phyloP scores from a whole-genome alignment of 2,797 vertebrate species.

The Eleutherodactylus coqui region DNA sequence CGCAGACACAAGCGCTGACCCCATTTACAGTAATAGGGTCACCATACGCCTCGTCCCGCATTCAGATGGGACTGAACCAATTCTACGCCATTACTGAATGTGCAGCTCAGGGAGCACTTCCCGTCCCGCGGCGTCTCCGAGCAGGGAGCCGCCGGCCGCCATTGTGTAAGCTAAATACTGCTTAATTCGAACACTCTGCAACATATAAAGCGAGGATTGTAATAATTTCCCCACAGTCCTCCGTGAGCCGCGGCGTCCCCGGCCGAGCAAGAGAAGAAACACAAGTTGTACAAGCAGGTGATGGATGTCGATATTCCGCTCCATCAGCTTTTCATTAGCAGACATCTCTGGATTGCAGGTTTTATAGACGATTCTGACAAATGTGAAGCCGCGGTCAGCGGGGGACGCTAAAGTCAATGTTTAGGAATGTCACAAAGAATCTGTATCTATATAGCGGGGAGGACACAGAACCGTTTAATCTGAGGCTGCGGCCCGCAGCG shows the following conservation, averaged over 20 bases:
- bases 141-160: not conserved
- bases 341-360: not conserved
- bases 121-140: not conserved
- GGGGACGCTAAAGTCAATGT: not conserved
- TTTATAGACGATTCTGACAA: conserved; percentile 6
- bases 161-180: not conserved
- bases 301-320: conserved; percentile 40
- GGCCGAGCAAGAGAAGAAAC: not conserved
- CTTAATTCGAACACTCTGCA: not conserved
- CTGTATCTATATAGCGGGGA: not conserved
- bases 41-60: no score
- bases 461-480: not conserved
- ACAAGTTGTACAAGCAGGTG: conserved; percentile 31
- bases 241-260: not conserved
- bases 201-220: not conserved
- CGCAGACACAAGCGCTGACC: not conserved
- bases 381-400: not conserved
- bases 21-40: conserved; percentile 2
- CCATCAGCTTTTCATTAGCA: conserved; percentile 45
- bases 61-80: not conserved
- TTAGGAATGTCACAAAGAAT: not conserved
- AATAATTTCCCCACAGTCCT: conserved; percentile 45
- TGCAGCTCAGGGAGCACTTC: not conserved
- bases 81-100: not conserved
- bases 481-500: not conserved